These are phyloP conservation scores for Gonatopus flavifemur DNA, from an alignment of 1,140 invertebrate species.

Conservation along the genomic window DNA sequence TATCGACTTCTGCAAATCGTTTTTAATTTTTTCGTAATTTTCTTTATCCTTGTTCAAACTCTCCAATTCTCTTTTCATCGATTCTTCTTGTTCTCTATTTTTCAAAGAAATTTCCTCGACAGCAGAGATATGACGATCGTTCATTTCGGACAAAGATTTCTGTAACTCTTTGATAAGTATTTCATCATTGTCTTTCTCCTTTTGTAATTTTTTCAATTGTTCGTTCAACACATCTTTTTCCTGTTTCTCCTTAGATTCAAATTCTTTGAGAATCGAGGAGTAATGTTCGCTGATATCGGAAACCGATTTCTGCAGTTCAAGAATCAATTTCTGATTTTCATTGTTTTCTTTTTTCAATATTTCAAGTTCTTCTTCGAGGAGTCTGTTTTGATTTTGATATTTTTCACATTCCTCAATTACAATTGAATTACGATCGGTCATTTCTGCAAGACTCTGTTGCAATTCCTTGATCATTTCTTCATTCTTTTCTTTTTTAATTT, in stretches of 20 bases:
- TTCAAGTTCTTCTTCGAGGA: conserved; percentile 11
- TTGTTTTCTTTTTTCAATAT: conserved; percentile 7
- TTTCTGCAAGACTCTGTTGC: too few relatives aligned
- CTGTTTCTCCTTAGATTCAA: too few relatives aligned
- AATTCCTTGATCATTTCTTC: too few relatives aligned
- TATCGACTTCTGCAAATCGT: not conserved
- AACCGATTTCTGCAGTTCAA: conserved; percentile 16
- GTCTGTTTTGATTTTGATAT: conserved; percentile 6
- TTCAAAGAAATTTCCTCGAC: not conserved
- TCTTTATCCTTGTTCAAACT: not conserved
- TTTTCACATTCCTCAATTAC: too few relatives aligned
- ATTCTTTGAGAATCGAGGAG: not conserved
- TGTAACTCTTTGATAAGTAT: not conserved
- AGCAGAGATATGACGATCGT: too few relatives aligned
- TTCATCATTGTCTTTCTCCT: not conserved
- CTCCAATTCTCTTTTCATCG: not conserved
- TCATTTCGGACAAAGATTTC: not conserved
- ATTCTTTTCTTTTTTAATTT: too few relatives aligned
- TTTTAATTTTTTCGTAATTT: not conserved
- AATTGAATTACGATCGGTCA: too few relatives aligned
- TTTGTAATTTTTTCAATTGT: not conserved
- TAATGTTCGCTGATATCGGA: not conserved
- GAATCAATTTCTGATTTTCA: conserved; percentile 12
- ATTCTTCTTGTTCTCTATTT: not conserved
- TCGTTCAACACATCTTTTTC: not conserved